These are phyloP conservation scores for Pogonus chalceus DNA, from an alignment of 1,140 invertebrate genomes.

Conservation along the genomic window DNA sequence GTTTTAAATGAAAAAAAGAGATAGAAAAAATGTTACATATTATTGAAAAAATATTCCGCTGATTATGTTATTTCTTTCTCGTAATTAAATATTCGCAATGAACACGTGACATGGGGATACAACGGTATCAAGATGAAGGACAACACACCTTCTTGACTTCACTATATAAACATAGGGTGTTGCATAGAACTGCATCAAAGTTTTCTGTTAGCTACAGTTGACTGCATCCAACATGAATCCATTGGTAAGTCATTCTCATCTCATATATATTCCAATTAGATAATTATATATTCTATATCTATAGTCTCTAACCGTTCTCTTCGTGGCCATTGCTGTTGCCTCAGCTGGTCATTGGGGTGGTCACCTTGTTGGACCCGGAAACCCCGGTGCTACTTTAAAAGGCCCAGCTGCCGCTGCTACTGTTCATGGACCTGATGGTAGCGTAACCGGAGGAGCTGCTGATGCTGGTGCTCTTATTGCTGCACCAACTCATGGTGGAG, in stretches of 20 bases:
- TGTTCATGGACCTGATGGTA: slow-evolving; percentile 26
- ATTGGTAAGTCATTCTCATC: slow-evolving; percentile 20
- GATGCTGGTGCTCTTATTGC: slow-evolving; percentile 23
- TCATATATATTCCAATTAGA: neutral
- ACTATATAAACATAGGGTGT: neutral
- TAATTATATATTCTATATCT: neutral
- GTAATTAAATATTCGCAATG: no score
- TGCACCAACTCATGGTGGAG: slow-evolving; percentile 16
- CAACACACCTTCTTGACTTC: no score
- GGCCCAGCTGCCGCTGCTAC: slow-evolving; percentile 21
- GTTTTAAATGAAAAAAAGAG: no score
- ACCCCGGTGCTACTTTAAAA: slow-evolving; percentile 23
- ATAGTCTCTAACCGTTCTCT: slow-evolving; percentile 18
- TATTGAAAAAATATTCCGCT: no score
- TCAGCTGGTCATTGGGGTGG: slow-evolving; percentile 23
- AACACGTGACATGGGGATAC: no score
- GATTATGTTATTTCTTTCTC: no score
- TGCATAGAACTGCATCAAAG: neutral
- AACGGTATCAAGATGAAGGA: neutral
- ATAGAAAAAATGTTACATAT: no score
- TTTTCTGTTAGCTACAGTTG: neutral
- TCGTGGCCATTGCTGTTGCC: slow-evolving; percentile 20
- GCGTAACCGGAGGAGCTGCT: slow-evolving; percentile 20
- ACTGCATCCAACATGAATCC: slow-evolving; percentile 24
- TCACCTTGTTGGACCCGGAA: slow-evolving; percentile 23